Evolutionary conservation across 2,888 invertebrate genomes (phyloP).

Genomic region (Onchidella celtica): DNA sequence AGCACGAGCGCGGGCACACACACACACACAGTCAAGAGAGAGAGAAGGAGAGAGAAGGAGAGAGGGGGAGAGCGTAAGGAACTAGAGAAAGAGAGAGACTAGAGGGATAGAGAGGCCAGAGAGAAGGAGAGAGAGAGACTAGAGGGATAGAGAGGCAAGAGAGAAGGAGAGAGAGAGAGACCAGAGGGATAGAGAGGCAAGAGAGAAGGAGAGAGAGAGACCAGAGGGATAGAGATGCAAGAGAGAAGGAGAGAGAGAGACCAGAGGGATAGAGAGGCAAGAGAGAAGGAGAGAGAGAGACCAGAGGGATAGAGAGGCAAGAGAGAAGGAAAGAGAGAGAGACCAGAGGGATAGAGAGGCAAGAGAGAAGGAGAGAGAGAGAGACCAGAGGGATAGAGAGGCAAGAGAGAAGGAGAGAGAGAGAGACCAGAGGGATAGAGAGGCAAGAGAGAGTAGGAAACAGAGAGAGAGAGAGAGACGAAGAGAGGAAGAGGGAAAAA

Average conservation of each 20-base stretch:
- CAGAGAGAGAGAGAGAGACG: no score
- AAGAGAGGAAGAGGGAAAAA: not conserved
- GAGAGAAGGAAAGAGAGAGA: no score
- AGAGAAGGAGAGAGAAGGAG: constrained; percentile 19
- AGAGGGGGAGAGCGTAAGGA: constrained; percentile 1
- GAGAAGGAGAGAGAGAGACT: not conserved
- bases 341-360: not conserved
- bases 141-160: no score
- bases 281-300: not conserved
- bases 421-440: no score
- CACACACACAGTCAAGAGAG: no score
- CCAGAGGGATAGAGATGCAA: no score
- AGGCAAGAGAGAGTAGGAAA: no score
- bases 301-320: no score
- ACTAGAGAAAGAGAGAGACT: not conserved
- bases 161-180: no score
- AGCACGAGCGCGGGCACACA: no score
- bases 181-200: not conserved
- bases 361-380: not conserved
- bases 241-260: no score
- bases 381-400: no score
- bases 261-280: not conserved
- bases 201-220: not conserved
- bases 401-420: not conserved
- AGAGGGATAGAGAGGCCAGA: not conserved